phyloP scores from a whole-genome alignment of 2,888 invertebrate genomes.

The Onchidella celtica region DNA sequence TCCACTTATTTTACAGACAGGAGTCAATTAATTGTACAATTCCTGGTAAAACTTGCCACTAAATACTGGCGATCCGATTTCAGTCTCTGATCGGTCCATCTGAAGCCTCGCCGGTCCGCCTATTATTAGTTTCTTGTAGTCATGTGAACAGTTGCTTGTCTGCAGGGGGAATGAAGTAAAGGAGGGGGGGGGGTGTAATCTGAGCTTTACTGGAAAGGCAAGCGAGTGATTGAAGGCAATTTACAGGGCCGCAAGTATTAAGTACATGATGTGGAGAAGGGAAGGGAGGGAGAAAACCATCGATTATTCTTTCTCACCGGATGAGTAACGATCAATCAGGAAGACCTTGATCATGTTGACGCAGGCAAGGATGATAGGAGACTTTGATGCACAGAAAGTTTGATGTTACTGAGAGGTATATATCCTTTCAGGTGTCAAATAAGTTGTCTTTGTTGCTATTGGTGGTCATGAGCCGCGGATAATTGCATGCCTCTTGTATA shows the following conservation, averaged over 20 bases:
- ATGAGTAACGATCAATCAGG: slow-evolving; percentile 33
- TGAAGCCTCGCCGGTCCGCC: neutral
- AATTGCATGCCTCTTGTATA: no score
- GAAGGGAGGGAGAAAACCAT: neutral
- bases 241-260: neutral
- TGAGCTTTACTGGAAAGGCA: neutral
- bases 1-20: slow-evolving; percentile 48
- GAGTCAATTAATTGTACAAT: slow-evolving; percentile 50
- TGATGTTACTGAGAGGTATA: neutral
- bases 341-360: slow-evolving; percentile 29
- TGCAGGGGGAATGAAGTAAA: neutral
- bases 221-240: slow-evolving; percentile 20
- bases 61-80: slow-evolving; percentile 46
- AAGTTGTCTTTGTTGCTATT: neutral
- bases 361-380: neutral
- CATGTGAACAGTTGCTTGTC: neutral
- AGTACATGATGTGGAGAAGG: slow-evolving; percentile 18
- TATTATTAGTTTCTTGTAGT: slow-evolving; percentile 4
- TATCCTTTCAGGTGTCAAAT: slow-evolving; percentile 2
- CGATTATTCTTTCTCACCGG: slow-evolving; percentile 32
- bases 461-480: no score
- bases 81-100: slow-evolving; percentile 24
- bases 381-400: neutral
- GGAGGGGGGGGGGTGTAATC: slow-evolving; percentile 1
- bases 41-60: slow-evolving; percentile 33